A percentile compares a stretch with the other conserved stretches of the same genome.
phyloP scores from a whole-genome alignment of 2,888 invertebrate genomes.

The Reticulitermes lucifugus region DNA sequence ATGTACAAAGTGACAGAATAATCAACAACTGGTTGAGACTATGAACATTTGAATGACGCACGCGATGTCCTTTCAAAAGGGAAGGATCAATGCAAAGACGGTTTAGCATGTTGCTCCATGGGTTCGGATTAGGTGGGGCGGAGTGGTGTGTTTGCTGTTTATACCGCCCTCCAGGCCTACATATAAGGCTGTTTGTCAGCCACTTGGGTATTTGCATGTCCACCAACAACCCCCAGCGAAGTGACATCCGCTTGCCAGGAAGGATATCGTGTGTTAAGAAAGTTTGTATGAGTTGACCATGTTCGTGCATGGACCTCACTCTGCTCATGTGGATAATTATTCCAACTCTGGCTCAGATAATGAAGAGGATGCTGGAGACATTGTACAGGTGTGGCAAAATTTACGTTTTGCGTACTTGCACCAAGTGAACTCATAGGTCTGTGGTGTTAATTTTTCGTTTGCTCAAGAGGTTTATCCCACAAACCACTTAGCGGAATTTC shows the following conservation, averaged over 20 bases:
- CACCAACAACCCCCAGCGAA: not conserved
- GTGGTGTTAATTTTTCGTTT: too few relatives aligned
- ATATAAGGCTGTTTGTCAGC: not conserved
- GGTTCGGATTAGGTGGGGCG: not conserved
- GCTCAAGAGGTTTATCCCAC: not conserved
- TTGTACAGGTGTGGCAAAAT: conserved; percentile 44
- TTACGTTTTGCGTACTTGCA: not conserved
- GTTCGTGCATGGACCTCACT: conserved; percentile 48
- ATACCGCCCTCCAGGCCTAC: not conserved
- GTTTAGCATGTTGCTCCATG: not conserved
- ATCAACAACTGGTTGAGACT: not conserved
- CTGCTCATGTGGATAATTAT: conserved; percentile 15
- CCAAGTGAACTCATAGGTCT: too few relatives aligned
- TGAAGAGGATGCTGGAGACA: conserved; percentile 45
- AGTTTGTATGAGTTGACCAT: not conserved
- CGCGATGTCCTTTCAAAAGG: not conserved
- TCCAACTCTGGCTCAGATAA: not conserved
- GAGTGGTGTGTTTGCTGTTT: conserved; percentile 22
- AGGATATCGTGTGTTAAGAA: not conserved
- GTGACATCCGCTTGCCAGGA: not conserved
- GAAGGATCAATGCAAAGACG: conserved; percentile 3
- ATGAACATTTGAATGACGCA: not conserved
- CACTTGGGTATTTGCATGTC: not conserved
- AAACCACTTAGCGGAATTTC: not conserved
- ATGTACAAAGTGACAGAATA: not conserved